These are phyloP conservation scores for Mactra quadrangularis DNA, from an alignment of 1,140 invertebrate species.

Conservation along the genomic window DNA sequence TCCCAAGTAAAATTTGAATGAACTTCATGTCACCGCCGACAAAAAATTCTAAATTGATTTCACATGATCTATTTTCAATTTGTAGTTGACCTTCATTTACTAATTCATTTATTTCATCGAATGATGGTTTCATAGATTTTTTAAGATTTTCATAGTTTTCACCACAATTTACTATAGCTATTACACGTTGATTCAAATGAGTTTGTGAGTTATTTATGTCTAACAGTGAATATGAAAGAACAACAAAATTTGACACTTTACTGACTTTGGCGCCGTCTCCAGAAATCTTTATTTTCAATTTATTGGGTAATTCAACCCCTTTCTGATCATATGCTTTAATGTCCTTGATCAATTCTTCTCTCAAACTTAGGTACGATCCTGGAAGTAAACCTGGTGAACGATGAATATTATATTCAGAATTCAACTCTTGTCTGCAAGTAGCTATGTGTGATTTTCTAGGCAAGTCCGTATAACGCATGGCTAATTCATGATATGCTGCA, in stretches of 20 bases:
- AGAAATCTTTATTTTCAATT: neutral
- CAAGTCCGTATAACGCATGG: too few relatives aligned
- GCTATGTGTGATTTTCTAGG: neutral
- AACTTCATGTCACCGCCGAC: slow-evolving; percentile 10
- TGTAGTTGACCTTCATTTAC: neutral
- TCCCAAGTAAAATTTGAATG: neutral
- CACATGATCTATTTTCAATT: too few relatives aligned
- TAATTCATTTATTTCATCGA: slow-evolving; percentile 14
- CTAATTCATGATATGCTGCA: too few relatives aligned
- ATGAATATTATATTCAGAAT: neutral
- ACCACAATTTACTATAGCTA: too few relatives aligned
- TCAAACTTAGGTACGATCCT: neutral
- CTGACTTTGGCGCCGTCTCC: neutral
- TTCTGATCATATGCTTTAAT: neutral
- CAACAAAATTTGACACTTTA: neutral
- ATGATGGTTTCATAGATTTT: neutral
- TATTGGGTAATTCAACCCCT: neutral
- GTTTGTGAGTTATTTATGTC: too few relatives aligned
- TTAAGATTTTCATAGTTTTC: neutral
- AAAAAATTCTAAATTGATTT: too few relatives aligned
- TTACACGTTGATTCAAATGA: too few relatives aligned
- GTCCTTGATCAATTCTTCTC: neutral
- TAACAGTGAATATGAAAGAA: neutral
- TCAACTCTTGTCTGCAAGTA: too few relatives aligned
- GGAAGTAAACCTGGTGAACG: neutral